Evolutionary conservation across 2,113 vertebrate genomes (phyloP).

Genomic region (Phodopus roborovskii): DNA sequence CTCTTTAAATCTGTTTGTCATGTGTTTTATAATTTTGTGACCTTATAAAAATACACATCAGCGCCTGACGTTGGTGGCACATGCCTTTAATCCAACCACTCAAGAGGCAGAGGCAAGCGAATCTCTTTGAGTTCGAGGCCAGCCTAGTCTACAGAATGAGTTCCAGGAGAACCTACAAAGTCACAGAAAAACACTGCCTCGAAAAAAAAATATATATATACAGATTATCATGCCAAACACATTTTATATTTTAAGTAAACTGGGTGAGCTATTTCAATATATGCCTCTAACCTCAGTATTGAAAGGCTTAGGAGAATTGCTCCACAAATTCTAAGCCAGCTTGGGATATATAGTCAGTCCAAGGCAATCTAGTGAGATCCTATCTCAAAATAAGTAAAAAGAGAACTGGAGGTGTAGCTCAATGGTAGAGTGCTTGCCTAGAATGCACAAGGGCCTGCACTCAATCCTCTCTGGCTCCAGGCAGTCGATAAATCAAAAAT

Average conservation of each 20-base stretch:
- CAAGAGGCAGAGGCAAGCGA: too few relatives aligned
- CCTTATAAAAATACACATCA: background rate
- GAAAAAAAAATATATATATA: too few relatives aligned
- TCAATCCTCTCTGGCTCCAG: background rate
- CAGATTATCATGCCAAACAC: background rate
- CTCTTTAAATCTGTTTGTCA: background rate
- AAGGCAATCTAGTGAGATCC: background rate
- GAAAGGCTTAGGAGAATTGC: background rate
- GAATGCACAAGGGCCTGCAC: background rate
- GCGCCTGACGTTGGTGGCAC: too few relatives aligned
- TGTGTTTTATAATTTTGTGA: background rate
- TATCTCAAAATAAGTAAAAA: background rate
- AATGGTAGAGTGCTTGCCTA: background rate
- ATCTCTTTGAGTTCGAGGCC: too few relatives aligned
- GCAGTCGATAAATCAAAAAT: background rate
- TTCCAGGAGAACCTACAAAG: too few relatives aligned
- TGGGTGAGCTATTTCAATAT: background rate
- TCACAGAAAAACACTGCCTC: too few relatives aligned
- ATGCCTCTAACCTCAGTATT: background rate
- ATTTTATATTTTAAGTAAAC: background rate
- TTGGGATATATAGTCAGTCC: background rate
- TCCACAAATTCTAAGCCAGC: background rate
- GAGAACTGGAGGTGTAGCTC: background rate
- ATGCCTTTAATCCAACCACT: too few relatives aligned
- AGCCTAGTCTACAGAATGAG: too few relatives aligned